Evolutionary conservation across 2,113 vertebrate species (phyloP), one percentile per base, ranked within the genome.

Genomic region (Caloenas nicobarica): DNA sequence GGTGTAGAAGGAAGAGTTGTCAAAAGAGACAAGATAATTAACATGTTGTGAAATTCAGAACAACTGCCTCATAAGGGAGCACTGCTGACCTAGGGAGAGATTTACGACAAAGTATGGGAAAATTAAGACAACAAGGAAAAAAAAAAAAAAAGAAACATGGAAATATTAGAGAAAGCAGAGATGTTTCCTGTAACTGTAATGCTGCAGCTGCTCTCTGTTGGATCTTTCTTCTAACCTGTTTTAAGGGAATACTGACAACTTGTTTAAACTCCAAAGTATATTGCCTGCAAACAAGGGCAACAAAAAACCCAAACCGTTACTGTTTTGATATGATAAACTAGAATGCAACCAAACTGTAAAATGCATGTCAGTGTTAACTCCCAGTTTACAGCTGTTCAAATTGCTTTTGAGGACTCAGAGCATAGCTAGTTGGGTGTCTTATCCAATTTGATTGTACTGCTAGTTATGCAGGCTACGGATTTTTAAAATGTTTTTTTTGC

Each of bases 101-200:
- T 93, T 95, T 95, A 95, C 89, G 94, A 92, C 66, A 69, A 85
- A 88, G 33, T 44, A 48, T 33, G 16, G 26, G 50, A 71, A 88
- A 69, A 79, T 16, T 73, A 74, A 48, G 17, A 64, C 38, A 81
- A 68, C 4, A 69, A 76, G n/a, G n/a, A n/a, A n/a, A 42, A 42
- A 42, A 42, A 42, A 44, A 56, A 72, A 29, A 19, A 53, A 33
- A 12, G 15, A 26, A 16, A 26, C 51, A 28, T 16, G 6, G 60
- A 84, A 72, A 69, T 60, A 56, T 6, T 23, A 50, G 26, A 62
- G 56, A 61, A 86, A 76, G 25, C 6, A 71, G n/a, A 62, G 7
- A 28, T 83, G 28, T 48, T 66, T 85, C 25, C 61, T 54, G 9
- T 65, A 72, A 48, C 48, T 57, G 16, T 42, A 69, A 56, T 44